These are phyloP conservation scores for Prietella phreatophila DNA, from an alignment of 2,113 vertebrate genomes.

Conservation along the genomic window DNA sequence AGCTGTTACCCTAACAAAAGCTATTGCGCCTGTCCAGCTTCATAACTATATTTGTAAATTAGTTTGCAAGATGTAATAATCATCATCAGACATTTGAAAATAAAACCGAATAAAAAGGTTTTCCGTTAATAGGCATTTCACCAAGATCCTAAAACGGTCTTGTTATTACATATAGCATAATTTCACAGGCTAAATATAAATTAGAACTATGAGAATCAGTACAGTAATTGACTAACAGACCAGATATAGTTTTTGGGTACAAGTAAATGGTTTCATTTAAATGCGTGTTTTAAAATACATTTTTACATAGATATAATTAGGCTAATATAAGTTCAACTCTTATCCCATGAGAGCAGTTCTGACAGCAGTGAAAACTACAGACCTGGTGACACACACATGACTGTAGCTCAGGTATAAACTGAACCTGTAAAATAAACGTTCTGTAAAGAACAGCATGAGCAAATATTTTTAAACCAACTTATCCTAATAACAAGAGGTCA, in stretches of 20 bases:
- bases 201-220: not conserved
- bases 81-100: not conserved
- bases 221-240: not conserved
- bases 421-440: not conserved
- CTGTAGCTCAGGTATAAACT: not conserved
- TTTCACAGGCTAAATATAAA: not conserved
- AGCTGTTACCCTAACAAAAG: not conserved
- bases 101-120: not conserved
- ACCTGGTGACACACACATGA: too few relatives aligned
- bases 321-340: not conserved
- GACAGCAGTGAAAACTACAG: not conserved
- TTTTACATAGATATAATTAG: not conserved
- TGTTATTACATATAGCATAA: not conserved
- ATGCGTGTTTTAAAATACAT: not conserved
- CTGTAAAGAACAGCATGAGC: not conserved
- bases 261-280: not conserved
- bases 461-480: not conserved
- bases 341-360: not conserved
- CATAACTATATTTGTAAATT: not conserved
- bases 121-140: not conserved
- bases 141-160: not conserved
- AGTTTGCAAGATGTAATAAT: not conserved
- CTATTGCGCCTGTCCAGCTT: not conserved
- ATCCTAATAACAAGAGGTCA: not conserved
- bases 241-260: not conserved